Percentiles rank a stretch among this genome's conserved stretches.
These are phyloP conservation scores for Amazona guildingii DNA, from an alignment of 2,113 vertebrate genomes.

Conservation along the genomic window DNA sequence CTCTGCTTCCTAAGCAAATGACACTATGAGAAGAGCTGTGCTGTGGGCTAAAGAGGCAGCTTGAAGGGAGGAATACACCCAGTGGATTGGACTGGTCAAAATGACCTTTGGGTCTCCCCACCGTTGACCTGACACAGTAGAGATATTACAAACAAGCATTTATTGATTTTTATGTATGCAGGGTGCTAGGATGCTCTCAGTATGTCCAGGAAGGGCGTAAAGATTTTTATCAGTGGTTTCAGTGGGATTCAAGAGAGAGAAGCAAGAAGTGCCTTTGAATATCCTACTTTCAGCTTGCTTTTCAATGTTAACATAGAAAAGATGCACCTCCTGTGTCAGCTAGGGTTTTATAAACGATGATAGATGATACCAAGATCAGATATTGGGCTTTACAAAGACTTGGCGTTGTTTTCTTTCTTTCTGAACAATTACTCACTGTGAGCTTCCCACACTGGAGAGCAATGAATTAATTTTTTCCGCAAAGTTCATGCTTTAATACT, in stretches of 20 bases:
- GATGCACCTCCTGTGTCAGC: background rate
- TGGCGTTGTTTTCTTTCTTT: slow-evolving; percentile 1
- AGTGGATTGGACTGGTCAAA: background rate
- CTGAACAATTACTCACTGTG: background rate
- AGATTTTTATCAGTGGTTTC: background rate
- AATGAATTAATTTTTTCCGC: slow-evolving; percentile 37
- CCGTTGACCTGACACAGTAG: background rate
- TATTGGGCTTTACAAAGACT: background rate
- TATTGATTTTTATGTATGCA: background rate
- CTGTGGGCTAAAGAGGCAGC: background rate
- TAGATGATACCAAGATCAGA: background rate
- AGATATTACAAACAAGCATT: background rate
- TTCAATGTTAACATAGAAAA: background rate
- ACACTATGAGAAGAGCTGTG: background rate
- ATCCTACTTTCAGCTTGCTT: background rate
- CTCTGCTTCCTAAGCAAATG: background rate
- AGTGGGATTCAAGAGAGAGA: background rate
- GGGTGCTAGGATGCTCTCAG: background rate
- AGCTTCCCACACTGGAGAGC: background rate
- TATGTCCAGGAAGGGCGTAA: background rate
- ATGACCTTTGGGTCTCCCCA: background rate
- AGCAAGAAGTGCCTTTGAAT: background rate
- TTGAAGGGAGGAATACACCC: background rate
- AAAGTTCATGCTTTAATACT: slow-evolving; percentile 31
- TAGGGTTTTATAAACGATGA: background rate